Base-by-base conservation (phyloP, 2,888 invertebrate species). In the Azorinus chamasolen region DNA sequence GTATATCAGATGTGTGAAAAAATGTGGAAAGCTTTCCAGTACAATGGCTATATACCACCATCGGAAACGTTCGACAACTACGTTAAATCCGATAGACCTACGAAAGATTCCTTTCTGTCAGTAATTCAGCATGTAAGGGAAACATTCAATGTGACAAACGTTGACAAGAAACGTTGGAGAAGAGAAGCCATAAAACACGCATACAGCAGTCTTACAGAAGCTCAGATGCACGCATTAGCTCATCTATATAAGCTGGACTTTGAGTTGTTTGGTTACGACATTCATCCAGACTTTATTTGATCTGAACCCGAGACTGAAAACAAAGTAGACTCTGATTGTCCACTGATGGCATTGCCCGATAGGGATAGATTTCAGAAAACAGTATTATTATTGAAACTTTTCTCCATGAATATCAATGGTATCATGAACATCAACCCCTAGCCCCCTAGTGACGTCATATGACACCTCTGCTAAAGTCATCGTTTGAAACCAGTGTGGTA, bases 1-100 rank as follows among this genome's bases (percentile, higher is more conserved):
- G 39, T 65, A 8, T 20, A 27, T 2, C 53, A 68, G 25, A 16
- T 85, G 24, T 57, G 74, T 3, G 50, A 66, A 27, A 59, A 70
- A n/a, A 64, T 87, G 41, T 87, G 87, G 87, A 78, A 39, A 16
- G 76, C 83, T 0, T 84, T 83, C 61, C 72, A 72, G 39, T 54
- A 83, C 6, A 84, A 87, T 51, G 85, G 85, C 5, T 85, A 85
- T 46, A 59, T 87, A 20, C 87, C 84, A 10, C 24, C 61, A 10
- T 50, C 61, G 3, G 73, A 62, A 63, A 27, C 18, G 2, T 73
- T 79, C 50, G 58, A 66, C 0, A 18, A 14, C 1, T 18, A 63
- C 22, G 45, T 76, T 12, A 41, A 54, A 3, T 25, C 20, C 16
- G 53, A 58, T 8, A 58, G 39, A 18, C 27, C 73, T 12, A 68